Percentiles rank a stretch among this genome's conserved stretches.
These are phyloP conservation scores for Progne subis DNA, from an alignment of 2,113 vertebrate species.

Conservation along the genomic window DNA sequence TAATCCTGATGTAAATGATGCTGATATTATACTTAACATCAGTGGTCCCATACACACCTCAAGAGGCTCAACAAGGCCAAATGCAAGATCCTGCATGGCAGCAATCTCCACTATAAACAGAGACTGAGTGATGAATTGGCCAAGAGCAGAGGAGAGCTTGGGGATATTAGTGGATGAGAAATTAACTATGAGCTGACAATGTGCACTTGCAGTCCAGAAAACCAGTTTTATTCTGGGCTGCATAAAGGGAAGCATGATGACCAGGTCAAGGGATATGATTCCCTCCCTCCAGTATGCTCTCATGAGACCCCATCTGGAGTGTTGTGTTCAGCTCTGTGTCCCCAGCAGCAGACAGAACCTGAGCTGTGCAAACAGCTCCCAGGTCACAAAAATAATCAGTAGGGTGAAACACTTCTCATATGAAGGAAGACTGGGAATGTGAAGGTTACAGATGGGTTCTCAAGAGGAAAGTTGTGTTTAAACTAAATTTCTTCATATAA, in stretches of 20 bases:
- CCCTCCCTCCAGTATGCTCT: background rate
- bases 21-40: background rate
- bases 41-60: background rate
- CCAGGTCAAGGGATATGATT: background rate
- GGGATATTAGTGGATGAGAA: background rate
- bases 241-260: fast-evolving
- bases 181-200: no score
- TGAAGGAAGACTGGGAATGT: background rate
- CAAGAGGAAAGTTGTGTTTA: background rate
- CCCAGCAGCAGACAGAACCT: background rate
- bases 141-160: background rate
- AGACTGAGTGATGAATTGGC: background rate
- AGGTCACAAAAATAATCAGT: background rate
- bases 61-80: background rate
- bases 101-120: background rate
- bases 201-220: background rate
- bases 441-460: background rate
- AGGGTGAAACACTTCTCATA: background rate
- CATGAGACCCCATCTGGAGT: background rate
- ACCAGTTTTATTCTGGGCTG: background rate
- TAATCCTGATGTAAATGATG: constrained; percentile 27
- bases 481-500: background rate
- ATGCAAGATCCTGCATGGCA: fast-evolving
- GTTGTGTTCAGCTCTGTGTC: no score
- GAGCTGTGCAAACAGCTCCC: background rate